phyloP scores from a whole-genome alignment of 1,140 invertebrate genomes.

The Sycophaga agraensis region DNA sequence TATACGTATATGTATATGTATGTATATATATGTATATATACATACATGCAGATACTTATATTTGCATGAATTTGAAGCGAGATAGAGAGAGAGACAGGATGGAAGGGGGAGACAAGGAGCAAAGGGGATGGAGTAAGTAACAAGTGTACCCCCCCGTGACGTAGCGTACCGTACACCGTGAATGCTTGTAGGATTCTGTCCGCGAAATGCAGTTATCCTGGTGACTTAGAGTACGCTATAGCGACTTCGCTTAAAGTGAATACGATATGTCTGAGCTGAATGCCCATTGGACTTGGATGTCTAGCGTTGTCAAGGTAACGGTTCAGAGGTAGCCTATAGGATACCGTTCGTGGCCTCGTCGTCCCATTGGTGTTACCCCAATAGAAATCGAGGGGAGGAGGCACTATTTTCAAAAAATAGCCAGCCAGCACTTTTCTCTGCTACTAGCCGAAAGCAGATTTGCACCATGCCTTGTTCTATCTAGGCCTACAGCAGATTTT shows the following conservation, averaged over 20 bases:
- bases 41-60: neutral
- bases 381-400: slow-evolving; percentile 59
- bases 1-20: neutral
- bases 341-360: slow-evolving; percentile 15
- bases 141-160: neutral
- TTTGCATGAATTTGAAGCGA: slow-evolving; percentile 1
- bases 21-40: neutral
- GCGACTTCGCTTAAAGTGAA: too few relatives aligned
- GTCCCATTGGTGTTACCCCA: slow-evolving; percentile 46
- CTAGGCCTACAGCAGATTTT: too few relatives aligned
- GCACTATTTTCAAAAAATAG: slow-evolving; percentile 56
- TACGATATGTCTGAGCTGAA: too few relatives aligned
- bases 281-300: slow-evolving; percentile 40
- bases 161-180: slow-evolving; percentile 53
- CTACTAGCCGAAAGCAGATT: too few relatives aligned
- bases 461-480: too few relatives aligned
- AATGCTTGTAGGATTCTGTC: slow-evolving; percentile 58
- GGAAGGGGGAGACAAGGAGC: neutral
- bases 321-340: slow-evolving; percentile 49
- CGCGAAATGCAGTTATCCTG: slow-evolving; percentile 57
- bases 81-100: slow-evolving; percentile 19
- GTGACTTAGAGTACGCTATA: slow-evolving; percentile 42
- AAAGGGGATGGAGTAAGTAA: neutral
- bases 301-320: slow-evolving; percentile 47
- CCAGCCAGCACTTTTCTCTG: slow-evolving; percentile 42